Conservation (phyloP, 2,888 invertebrate species). For the Anoncus sp. region DNA sequence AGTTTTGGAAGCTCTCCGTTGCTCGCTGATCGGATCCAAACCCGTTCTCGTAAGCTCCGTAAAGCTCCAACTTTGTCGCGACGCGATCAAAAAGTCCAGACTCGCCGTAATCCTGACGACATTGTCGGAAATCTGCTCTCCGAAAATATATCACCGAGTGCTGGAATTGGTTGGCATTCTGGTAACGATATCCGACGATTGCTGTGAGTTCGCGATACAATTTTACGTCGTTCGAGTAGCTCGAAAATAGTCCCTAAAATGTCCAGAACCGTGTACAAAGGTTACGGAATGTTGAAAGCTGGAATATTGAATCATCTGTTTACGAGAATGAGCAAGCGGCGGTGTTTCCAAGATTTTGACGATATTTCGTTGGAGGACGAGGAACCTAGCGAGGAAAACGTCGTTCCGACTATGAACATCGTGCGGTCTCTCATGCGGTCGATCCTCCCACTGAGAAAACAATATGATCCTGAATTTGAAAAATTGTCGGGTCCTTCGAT, state of each 20-base stretch:
- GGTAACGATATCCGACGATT: constrained; percentile 71
- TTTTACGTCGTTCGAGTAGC: neutral
- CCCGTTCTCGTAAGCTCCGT: constrained; percentile 53
- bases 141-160: constrained; percentile 74
- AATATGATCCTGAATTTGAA: constrained; percentile 26
- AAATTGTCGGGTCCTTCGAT: constrained; percentile 53
- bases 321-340: constrained; percentile 73
- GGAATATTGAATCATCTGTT: constrained; percentile 79
- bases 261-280: constrained; percentile 67
- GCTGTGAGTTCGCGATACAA: constrained; percentile 75
- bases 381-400: constrained; percentile 61
- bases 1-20: constrained; percentile 61
- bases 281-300: constrained; percentile 77
- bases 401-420: constrained; percentile 69
- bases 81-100: constrained; percentile 77
- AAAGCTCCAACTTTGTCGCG: constrained; percentile 67
- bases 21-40: constrained; percentile 57
- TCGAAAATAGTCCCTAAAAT: too few relatives aligned
- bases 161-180: constrained; percentile 76
- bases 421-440: constrained; percentile 72
- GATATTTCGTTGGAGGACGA: constrained; percentile 10
- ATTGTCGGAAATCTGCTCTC: constrained; percentile 74
- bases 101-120: constrained; percentile 78
- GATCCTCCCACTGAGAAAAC: constrained; percentile 57
- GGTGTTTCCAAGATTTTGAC: neutral